Base-by-base conservation (phyloP, 2,888 invertebrate species). In the Barypeithes pellucidus region DNA sequence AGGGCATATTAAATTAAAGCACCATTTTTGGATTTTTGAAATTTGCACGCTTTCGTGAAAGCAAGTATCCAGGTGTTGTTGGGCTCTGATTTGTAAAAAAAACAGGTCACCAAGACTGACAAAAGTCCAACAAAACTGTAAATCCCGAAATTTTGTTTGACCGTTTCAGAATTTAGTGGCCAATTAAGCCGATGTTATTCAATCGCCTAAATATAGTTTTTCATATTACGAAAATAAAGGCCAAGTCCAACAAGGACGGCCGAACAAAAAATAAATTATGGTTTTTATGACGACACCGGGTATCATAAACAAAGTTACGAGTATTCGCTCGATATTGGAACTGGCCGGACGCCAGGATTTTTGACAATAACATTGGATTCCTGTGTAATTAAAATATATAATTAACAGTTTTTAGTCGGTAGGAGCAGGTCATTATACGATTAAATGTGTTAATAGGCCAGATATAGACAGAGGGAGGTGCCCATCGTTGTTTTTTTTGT, bases 301-400 rank as follows among this genome's bases (percentile, higher is more conserved):
- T 57, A 33, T 57, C 14, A 33, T 36, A 57, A 57, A 57, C n/a
- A 52, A 18, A 33, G 11, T 2, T 33, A 57, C 16, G 24, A 12
- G 33, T 57, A 33, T 57, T 11, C 18, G 14, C 33, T 18, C 18
- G 14, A 16, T 57, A 33, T 16, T 18, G 33, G 16, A 24, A 57
- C 54, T 57, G 33, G 54, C 54, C 8, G 0, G 11, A 11, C 12
- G 54, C 54, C 54, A 57, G 29, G 9, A 29, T 57, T 33, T 52
- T 57, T 57, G 54, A 57, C 54, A 33, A 33, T 18, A 57, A 33
- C 24, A 57, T 14, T 14, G 33, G 12, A 33, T 57, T 57, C 14
- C 52, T n/a, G 2, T 4, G 22, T 50, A 12, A 52, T 29, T n/a
- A n/a, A n/a, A n/a, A n/a, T n/a, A n/a, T n/a, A 52, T 52, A 29